These are phyloP conservation scores for Epizoanthus stellaris DNA, from an alignment of 92 coral and sea anemone species.

Conservation along the genomic window DNA sequence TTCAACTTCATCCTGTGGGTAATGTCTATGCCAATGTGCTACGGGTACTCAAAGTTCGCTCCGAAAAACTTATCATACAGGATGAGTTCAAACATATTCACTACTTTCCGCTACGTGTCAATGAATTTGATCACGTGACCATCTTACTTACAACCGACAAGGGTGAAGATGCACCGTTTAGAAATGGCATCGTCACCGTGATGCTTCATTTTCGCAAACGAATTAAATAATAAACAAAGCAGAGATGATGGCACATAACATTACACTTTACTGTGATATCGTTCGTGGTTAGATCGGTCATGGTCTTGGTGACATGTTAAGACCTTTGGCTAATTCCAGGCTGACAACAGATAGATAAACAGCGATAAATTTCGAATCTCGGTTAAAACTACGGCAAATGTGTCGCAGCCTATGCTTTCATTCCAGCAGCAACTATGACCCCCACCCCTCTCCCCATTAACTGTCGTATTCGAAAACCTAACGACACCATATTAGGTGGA, in stretches of 20 bases:
- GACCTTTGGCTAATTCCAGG: not conserved
- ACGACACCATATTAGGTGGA: too few species aligned
- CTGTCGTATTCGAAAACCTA: too few species aligned
- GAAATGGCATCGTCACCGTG: not conserved
- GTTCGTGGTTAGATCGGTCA: not conserved
- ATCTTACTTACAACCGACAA: not conserved
- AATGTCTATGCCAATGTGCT: not conserved
- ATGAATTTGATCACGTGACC: not conserved
- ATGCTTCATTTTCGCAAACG: too few species aligned
- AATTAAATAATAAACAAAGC: not conserved
- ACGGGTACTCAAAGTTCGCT: not conserved
- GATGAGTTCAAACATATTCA: not conserved
- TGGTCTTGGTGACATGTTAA: not conserved
- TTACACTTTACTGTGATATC: not conserved
- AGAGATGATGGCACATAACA: not conserved
- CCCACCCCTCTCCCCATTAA: too few species aligned
- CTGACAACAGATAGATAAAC: too few species aligned
- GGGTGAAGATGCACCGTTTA: not conserved
- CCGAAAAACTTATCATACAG: not conserved
- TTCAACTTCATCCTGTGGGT: too few species aligned
- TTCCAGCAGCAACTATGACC: too few species aligned
- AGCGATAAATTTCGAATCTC: too few species aligned
- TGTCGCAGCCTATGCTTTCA: too few species aligned
- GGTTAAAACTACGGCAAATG: too few species aligned
- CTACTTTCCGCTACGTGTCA: not conserved